Base-by-base conservation (phyloP, 2,113 vertebrate species). In the Nothoprocta pentlandii region DNA sequence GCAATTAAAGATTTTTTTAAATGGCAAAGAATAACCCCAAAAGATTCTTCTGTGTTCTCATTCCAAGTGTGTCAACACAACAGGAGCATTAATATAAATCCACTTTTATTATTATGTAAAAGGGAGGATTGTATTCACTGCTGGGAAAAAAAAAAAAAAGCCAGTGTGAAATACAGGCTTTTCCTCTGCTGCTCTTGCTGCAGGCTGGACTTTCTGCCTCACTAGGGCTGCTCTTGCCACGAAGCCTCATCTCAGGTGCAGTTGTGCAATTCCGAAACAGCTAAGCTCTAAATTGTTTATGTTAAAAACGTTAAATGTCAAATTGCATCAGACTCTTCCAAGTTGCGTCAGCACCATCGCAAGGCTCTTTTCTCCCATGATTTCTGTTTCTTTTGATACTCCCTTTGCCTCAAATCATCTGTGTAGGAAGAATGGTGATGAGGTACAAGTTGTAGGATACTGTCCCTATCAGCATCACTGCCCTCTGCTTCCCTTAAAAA, bases 11-110 rank as follows among this genome's bases (percentile, higher is more conserved):
- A 39, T 77, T 47, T 44, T 73, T 46, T 42, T 4, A 71, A 81
- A 41, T 34, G 39, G 56, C 92, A 89, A 42, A 94, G 67, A 70
- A 71, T 67, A 84, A 75, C 36, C 54, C 92, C 82, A 74, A 95
- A 95, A 86, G 91, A 96, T 88, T 95, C 96, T 93, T 92, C 85
- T 94, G 58, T 95, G 76, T 97, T 94, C 81, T 95, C 92, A 89
- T 79, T 78, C 95, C 89, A 97, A 85, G 74, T 96, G 59, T 92
- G 96, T 64, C 90, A 94, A 90, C 86, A 89, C 89, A 95, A 95
- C 1, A 5, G 36, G 87, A 94, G 94, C 32, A 63, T 87, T 94
- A 69, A 62, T 95, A 93, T 78, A 96, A 97, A 96, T 73, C 41
- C 58, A 76, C 80, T 93, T 93, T 96, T 93, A 88, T 91, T 93